phyloP scores from a whole-genome alignment of 2,113 vertebrate genomes.

The Taurulus bubalis region DNA sequence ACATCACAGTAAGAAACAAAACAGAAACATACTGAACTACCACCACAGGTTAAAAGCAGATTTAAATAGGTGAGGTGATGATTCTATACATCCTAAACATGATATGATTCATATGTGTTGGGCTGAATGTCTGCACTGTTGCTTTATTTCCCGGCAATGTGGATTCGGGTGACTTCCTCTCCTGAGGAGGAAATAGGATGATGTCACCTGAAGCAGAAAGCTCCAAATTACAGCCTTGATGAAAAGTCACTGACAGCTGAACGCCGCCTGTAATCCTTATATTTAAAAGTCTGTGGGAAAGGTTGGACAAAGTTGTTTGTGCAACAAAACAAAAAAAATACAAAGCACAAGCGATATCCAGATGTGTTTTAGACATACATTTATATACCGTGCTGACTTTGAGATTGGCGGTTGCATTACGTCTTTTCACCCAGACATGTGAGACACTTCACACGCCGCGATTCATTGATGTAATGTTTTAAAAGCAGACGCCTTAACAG shows the following conservation, averaged over 20 bases:
- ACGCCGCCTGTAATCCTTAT: slow-evolving; percentile 18
- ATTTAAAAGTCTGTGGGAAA: slow-evolving; percentile 10
- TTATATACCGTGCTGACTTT: background rate
- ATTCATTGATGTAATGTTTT: slow-evolving; percentile 53
- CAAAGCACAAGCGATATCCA: background rate
- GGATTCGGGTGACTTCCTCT: background rate
- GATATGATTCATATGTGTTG: too few species aligned
- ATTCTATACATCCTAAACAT: too few species aligned
- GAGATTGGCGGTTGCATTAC: background rate
- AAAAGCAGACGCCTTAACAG: slow-evolving; percentile 43
- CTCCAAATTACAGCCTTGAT: slow-evolving; percentile 24
- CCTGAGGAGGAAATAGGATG: background rate
- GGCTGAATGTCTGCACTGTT: background rate
- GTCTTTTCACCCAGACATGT: slow-evolving; percentile 18
- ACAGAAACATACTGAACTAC: too few species aligned
- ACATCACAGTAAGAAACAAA: too few species aligned
- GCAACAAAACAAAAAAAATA: background rate
- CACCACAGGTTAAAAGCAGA: too few species aligned
- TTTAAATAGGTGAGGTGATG: too few species aligned
- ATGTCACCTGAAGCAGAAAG: slow-evolving; percentile 11
- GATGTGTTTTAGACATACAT: background rate
- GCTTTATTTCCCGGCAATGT: background rate
- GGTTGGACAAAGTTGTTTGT: background rate
- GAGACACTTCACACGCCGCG: slow-evolving; percentile 45
- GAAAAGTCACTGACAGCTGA: slow-evolving; percentile 32